Conservation (phyloP, 2,888 invertebrate genomes). For the Endotricha flammealis region DNA sequence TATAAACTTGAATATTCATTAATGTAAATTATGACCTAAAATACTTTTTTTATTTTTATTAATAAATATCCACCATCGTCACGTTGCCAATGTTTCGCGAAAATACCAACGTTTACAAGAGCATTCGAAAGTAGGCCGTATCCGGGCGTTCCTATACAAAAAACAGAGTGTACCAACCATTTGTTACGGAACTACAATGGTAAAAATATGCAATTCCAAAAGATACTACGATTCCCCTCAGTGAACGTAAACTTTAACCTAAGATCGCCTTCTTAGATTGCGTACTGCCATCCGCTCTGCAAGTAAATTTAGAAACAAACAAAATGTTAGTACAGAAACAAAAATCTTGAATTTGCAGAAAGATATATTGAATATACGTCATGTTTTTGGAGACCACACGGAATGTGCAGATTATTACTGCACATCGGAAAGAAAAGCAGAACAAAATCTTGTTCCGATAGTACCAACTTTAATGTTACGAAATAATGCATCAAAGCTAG, state of each 20-base stretch:
- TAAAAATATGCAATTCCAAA: conserved; percentile 12
- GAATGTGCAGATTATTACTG: too few relatives aligned
- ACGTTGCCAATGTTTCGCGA: too few relatives aligned
- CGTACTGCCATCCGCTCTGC: background rate
- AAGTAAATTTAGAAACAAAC: background rate
- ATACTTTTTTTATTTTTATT: too few relatives aligned
- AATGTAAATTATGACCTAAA: too few relatives aligned
- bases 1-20: too few relatives aligned
- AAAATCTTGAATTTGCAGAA: too few relatives aligned
- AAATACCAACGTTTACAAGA: too few relatives aligned
- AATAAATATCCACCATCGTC: too few relatives aligned
- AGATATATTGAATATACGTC: too few relatives aligned
- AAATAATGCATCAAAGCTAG: background rate
- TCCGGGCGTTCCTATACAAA: conserved; percentile 12
- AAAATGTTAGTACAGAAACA: too few relatives aligned
- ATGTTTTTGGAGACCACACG: too few relatives aligned
- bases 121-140: conserved; percentile 18
- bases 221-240: conserved; percentile 14
- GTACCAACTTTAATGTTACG: background rate
- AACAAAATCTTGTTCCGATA: background rate
- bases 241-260: conserved; percentile 16
- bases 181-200: conserved; percentile 15
- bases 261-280: background rate
- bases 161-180: conserved; percentile 19
- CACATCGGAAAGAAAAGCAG: background rate